Evolutionary conservation across 2,113 vertebrate species (phyloP).

Genomic region (Calidris pygmaea): DNA sequence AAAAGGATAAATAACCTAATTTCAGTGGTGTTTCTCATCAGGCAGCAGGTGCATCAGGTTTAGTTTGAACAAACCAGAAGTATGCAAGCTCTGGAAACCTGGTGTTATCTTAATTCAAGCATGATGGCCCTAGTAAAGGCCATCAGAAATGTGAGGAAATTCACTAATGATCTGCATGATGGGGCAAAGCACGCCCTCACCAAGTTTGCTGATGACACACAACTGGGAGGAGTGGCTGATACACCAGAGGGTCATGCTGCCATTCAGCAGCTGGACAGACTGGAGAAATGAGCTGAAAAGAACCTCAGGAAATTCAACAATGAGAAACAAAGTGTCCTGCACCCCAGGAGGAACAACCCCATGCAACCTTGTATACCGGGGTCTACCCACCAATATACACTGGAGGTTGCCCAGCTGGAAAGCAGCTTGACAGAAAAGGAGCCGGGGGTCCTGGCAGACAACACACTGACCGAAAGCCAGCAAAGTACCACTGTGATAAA

Average conservation of each 20-base stretch:
- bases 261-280: background rate
- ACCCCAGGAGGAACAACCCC: background rate
- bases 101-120: background rate
- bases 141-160: background rate
- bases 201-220: background rate
- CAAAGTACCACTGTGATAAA: background rate
- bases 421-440: background rate
- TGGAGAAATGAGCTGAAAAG: background rate
- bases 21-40: background rate
- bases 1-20: background rate
- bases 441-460: background rate
- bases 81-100: background rate
- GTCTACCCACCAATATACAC: background rate
- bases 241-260: rapidly evolving
- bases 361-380: background rate
- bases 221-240: background rate
- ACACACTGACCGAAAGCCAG: background rate
- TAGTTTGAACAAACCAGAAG: background rate
- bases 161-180: background rate
- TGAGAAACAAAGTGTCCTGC: background rate
- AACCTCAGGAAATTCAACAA: background rate
- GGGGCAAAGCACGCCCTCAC: background rate
- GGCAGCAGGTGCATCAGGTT: background rate
- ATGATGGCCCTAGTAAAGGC: background rate
- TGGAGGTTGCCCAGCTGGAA: background rate